These are phyloP conservation scores for Tachina lurida DNA, from an alignment of 2,888 invertebrate genomes.

Conservation along the genomic window DNA sequence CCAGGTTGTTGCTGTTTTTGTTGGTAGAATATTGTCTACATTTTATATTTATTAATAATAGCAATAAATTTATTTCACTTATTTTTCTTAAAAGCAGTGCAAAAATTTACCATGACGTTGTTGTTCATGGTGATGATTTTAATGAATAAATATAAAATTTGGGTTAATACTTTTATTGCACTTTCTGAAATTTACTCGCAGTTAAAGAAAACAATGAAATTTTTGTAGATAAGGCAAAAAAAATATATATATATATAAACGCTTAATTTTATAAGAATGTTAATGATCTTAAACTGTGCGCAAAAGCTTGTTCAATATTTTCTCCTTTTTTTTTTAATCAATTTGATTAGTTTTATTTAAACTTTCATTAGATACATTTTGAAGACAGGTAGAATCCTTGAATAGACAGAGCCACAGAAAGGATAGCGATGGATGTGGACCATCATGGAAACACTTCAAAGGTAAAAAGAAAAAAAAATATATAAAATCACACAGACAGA, in stretches of 20 bases:
- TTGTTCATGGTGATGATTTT: constrained; percentile 39
- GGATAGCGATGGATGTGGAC: no score
- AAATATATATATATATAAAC: background rate
- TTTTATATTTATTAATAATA: constrained; percentile 48
- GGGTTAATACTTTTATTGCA: constrained; percentile 67
- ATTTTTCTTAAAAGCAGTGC: background rate
- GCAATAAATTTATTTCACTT: constrained; percentile 39
- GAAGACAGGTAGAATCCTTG: no score
- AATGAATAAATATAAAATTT: constrained; percentile 55
- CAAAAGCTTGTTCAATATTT: no score
- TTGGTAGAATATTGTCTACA: constrained; percentile 28
- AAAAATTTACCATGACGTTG: constrained; percentile 33
- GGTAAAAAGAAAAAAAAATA: no score
- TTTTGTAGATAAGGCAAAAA: background rate
- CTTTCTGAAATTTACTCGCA: constrained; percentile 42
- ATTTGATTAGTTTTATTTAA: no score
- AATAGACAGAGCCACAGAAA: no score
- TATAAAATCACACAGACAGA: no score
- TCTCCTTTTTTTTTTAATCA: no score
- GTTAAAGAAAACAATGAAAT: background rate
- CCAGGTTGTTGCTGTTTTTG: constrained; percentile 6
- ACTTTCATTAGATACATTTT: no score
- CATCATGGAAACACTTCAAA: no score
- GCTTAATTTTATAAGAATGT: background rate
- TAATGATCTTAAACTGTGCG: no score